Percentiles rank a stretch among this genome's conserved stretches.
phyloP scores from a whole-genome alignment of 2,113 vertebrate species.

The Nanorana parkeri region DNA sequence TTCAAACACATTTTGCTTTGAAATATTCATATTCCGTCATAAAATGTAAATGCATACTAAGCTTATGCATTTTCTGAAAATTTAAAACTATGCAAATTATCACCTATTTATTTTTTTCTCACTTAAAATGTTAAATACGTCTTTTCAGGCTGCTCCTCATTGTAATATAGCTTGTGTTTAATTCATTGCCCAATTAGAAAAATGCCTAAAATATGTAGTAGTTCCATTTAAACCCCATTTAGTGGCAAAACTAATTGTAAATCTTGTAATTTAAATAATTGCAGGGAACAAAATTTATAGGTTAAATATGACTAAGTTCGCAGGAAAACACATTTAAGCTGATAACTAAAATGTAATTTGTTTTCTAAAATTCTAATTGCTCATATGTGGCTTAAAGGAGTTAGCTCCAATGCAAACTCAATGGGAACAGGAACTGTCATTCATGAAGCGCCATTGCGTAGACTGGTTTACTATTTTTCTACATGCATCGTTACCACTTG shows the following conservation, averaged over 20 bases:
- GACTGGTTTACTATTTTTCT: too few species aligned
- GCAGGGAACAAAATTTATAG: not conserved
- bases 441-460: too few species aligned
- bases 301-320: not conserved
- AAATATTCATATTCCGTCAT: constrained; percentile 38
- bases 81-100: constrained; percentile 21
- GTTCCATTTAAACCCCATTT: not conserved
- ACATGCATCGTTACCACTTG: too few species aligned
- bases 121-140: not conserved
- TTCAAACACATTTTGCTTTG: constrained; percentile 22
- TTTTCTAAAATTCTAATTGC: too few species aligned
- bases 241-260: not conserved
- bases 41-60: constrained; percentile 40
- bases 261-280: not conserved
- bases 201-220: not conserved
- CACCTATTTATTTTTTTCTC: not conserved
- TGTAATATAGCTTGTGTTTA: not conserved
- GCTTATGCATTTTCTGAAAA: not conserved
- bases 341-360: too few species aligned
- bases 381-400: too few species aligned
- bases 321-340: not conserved
- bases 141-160: not conserved
- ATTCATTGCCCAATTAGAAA: constrained; percentile 12
- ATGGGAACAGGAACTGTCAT: too few species aligned
- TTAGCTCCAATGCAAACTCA: too few species aligned